Conservation (phyloP, 2,888 invertebrate genomes). For the Cetonia aurata region DNA sequence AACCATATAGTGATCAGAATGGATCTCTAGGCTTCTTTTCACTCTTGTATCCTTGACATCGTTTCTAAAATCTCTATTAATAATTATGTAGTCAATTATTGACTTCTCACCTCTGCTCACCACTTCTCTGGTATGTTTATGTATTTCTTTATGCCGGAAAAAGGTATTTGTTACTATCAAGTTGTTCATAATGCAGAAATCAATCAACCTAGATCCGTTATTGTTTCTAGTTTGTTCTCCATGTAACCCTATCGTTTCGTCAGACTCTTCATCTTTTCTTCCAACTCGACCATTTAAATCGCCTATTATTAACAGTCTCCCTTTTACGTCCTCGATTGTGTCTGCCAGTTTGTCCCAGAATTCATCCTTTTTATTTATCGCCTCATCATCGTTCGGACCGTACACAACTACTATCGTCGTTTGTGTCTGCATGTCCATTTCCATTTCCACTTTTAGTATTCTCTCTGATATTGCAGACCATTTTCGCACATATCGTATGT, state of each 20-base stretch:
- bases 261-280: conserved; percentile 12
- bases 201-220: conserved; percentile 31
- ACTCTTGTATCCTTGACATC: conserved; percentile 23
- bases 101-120: conserved; percentile 22
- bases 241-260: not conserved
- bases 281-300: conserved; percentile 37
- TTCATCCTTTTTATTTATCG: conserved; percentile 14
- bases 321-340: conserved; percentile 28
- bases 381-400: conserved; percentile 20
- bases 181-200: conserved; percentile 24
- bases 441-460: conserved; percentile 34
- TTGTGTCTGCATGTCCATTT: not conserved
- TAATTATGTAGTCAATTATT: conserved; percentile 35
- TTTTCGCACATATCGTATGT: not conserved
- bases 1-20: conserved; percentile 30
- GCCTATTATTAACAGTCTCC: conserved; percentile 29
- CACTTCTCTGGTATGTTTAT: conserved; percentile 35
- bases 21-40: conserved; percentile 34
- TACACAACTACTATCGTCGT: conserved; percentile 26
- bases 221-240: conserved; percentile 32
- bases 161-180: conserved; percentile 35
- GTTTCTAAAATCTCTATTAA: conserved; percentile 31
- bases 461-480: not conserved
- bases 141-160: conserved; percentile 29
- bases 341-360: conserved; percentile 26